Base-by-base conservation (phyloP, 2,113 vertebrate genomes). In the Taxidea taxus region DNA sequence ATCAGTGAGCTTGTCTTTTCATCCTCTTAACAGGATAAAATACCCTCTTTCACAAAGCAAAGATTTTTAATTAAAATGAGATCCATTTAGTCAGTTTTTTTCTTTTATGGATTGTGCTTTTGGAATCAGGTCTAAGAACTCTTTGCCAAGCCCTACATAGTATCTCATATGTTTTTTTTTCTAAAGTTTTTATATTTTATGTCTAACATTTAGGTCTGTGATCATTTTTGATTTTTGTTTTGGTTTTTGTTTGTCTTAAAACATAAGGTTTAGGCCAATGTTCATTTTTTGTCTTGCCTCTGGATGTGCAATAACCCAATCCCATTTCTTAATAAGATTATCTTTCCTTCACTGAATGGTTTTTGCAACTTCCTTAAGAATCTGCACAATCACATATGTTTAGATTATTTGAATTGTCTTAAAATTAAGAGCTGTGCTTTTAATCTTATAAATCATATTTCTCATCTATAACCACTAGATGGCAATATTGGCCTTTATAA, bases 401-500 rank as follows among this genome's bases (percentile, higher is more conserved):
- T 82, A 68, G 20, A 18, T 75, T 75, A 51, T 92, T 51, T 96
- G 66, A 68, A 84, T 54, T 72, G 6, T 70, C 29, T 93, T 39
- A 75, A 75, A 56, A 18, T 78, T 82, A 87, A 49, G 7, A 90
- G 13, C 7, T 34, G 25, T 25, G 29, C 15, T 87, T 92, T 54
- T 51, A 16, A 56, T 3, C 12, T 83, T 90, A 66, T 75, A 44
- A 82, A 64, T 29, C 3, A 7, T 7, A 44, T 37, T 82, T 96
- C 74, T 82, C 37, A 81, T 4, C 0, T 68, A 0, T 11, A n/a
- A 54, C 91, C 97, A 97, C 51, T 90, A 97, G 97, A 42, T 97
- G 97, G 96, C 90, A 74, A 16, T 37, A 94, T 97, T 90, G 87
- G n/a, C 90, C 89, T 93, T 88, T 75, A 31, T 58, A 97, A 84